Evolutionary conservation across 2,888 invertebrate genomes (phyloP), one percentile per base, ranked within the genome.

Genomic region (Drosophila meridiana): DNA sequence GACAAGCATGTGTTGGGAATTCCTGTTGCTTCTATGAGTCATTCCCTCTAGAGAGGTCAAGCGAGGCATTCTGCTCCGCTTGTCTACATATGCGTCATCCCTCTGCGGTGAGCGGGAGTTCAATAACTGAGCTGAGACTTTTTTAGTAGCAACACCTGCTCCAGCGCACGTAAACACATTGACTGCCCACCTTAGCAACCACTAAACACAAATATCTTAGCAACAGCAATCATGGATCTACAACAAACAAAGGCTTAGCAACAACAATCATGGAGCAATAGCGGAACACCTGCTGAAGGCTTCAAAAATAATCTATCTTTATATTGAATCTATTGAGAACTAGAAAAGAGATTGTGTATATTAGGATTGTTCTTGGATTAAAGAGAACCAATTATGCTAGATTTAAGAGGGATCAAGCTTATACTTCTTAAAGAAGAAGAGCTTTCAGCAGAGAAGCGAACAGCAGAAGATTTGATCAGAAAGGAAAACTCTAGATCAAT

Each of bases 161-260:
- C 34, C 8, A 9, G 26, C 11, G 43, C 47, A 55, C 58, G 32
- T 42, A 40, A 28, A 30, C 34, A 38, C 8, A 30, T 56, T 45
- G 32, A 36, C 65, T 45, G 34, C 34, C 38, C 30, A 13, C 36
- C 82, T 34, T 67, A 56, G 58, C 83, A 69, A 82, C 67, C 58
- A 64, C 43, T 65, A 36, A 36, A 69, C 47, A 13, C 34, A 34
- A 32, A 20, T 8, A 34, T 8, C n/a, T 9, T 34, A 32, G 32
- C n/a, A 9, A n/a, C 4, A 56, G 8, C 9, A 28, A 28, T 2
- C 14, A 5, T 42, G 9, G 40, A 38, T 11, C 28, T 28, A 47
- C 13, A 57, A 56, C 32, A 57, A 13, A 42, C 20, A 57, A 38
- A 34, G 34, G n/a, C n/a, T n/a, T 32, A 32, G 32, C n/a, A 32